Percentiles rank a stretch among this genome's conserved stretches.
phyloP scores from a whole-genome alignment of 2,113 vertebrate genomes.

The Ahaetulla prasina region DNA sequence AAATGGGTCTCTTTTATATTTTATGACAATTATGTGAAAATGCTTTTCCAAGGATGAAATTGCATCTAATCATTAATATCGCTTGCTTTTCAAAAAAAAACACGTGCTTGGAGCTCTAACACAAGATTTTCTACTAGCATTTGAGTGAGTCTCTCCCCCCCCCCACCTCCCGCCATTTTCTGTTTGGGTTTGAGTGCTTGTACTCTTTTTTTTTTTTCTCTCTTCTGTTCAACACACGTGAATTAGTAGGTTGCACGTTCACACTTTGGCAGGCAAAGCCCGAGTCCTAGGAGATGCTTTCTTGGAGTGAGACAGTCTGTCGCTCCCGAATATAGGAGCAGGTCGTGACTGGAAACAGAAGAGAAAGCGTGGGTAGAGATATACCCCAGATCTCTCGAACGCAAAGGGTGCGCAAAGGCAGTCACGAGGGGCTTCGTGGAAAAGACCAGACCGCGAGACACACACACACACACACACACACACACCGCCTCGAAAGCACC shows the following conservation, averaged over 20 bases:
- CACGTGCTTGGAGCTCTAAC: neutral
- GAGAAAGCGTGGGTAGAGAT: neutral
- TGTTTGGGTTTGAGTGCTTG: neutral
- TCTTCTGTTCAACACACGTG: neutral
- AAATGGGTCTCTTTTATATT: neutral
- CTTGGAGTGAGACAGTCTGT: neutral
- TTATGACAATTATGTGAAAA: neutral
- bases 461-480: fast-evolving
- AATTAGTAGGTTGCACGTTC: neutral
- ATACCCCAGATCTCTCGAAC: neutral
- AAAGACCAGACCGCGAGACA: neutral
- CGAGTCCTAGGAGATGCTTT: neutral
- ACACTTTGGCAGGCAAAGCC: neutral
- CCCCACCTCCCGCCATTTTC: neutral
- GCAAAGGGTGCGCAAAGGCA: neutral
- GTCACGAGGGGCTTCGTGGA: neutral
- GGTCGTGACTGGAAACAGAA: neutral
- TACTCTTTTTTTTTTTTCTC: neutral
- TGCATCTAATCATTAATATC: neutral
- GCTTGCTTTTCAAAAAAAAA: neutral
- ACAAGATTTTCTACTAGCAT: neutral
- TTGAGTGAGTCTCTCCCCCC: neutral
- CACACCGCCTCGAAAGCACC: neutral
- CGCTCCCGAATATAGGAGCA: neutral
- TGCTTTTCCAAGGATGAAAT: neutral